Evolutionary conservation across 2,888 invertebrate species (phyloP), one percentile per base, ranked within the genome.

Genomic region (Folsomia manolachei): DNA sequence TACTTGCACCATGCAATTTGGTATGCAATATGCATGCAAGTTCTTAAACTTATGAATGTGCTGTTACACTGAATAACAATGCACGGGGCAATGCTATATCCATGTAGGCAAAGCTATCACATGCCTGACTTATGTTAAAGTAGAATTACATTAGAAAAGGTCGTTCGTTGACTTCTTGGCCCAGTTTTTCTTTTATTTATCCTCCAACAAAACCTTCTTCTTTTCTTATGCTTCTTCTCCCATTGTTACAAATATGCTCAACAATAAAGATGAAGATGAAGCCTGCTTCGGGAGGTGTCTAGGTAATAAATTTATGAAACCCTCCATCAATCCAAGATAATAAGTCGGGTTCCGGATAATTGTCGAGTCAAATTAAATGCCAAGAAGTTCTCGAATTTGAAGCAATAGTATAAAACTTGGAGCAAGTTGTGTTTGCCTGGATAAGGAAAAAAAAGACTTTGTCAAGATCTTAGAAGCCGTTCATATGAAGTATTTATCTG

Each of bases 91-190:
- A n/a, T 39, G 39, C 39, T 4, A 39, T n/a, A n/a, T n/a, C n/a
- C n/a, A n/a, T n/a, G n/a, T n/a, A n/a, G n/a, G n/a, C n/a, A n/a
- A n/a, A n/a, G n/a, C n/a, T n/a, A n/a, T n/a, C n/a, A n/a, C n/a
- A n/a, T 39, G 39, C 14, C 39, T 39, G 4, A 39, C 39, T 39
- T 39, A 39, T 14, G 7, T 39, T 39, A 39, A 14, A 39, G 14
- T 39, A 14, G 39, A 39, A 39, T 39, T 39, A 39, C 39, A 39
- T 39, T 39, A 39, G 39, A 66, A 52, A 66, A 66, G 65, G 65
- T 66, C 65, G 65, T 66, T 66, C 52, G 65, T 66, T 66, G 65
- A 52, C 65, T 66, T 27, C 19, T 66, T 66, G 65, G 65, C 65
- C 65, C 27, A 66, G 23, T 66, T 66, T 27, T 64, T n/a, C 27